phyloP scores from a whole-genome alignment of 1,140 invertebrate species.

The Tribolium madens region DNA sequence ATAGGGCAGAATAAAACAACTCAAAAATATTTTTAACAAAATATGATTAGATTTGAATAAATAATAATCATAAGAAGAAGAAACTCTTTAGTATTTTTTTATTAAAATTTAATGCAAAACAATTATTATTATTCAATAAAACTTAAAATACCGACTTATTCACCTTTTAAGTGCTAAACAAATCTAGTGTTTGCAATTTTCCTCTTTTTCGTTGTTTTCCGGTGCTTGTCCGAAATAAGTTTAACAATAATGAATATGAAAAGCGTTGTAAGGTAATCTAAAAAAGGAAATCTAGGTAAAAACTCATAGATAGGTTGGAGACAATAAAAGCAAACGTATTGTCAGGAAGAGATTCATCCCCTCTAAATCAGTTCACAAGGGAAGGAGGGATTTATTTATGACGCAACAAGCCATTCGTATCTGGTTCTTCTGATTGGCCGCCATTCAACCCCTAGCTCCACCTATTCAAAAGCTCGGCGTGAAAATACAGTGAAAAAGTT shows the following conservation, averaged over 20 bases:
- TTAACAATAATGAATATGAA: not conserved
- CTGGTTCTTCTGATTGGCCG: constrained; percentile 54
- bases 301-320: constrained; percentile 28
- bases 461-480: constrained; percentile 53
- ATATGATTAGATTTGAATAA: too few relatives aligned
- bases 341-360: constrained; percentile 47
- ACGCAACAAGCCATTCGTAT: constrained; percentile 56
- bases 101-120: too few relatives aligned
- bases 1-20: too few relatives aligned
- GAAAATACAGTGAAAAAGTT: constrained; percentile 57
- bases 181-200: too few relatives aligned
- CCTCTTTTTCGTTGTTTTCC: too few relatives aligned
- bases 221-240: too few relatives aligned
- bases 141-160: too few relatives aligned
- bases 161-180: too few relatives aligned
- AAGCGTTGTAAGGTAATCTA: not conserved
- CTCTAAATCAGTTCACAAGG: constrained; percentile 35
- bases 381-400: constrained; percentile 56
- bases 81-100: too few relatives aligned
- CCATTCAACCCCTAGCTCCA: constrained; percentile 56
- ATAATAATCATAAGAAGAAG: too few relatives aligned
- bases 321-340: constrained; percentile 50
- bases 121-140: too few relatives aligned
- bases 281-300: constrained; percentile 12
- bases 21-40: too few relatives aligned